Conservation (phyloP, 1,140 invertebrate genomes). For the Anastrepha ludens region DNA sequence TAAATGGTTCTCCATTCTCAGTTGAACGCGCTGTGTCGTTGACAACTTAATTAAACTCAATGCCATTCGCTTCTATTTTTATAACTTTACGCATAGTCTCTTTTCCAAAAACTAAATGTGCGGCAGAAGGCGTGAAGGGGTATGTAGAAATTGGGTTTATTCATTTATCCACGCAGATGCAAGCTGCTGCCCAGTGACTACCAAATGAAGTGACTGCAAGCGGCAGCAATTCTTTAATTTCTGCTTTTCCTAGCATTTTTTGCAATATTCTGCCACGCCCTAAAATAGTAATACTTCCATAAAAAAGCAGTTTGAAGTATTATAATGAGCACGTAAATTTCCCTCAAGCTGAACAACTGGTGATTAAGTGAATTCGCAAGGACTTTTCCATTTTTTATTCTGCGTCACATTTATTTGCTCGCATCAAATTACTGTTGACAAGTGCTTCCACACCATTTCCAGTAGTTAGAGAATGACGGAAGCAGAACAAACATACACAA, state of each 20-base stretch:
- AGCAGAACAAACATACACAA: no score
- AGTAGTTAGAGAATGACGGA: no score
- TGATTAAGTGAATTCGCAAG: no score
- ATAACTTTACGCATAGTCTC: neutral
- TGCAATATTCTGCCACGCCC: neutral
- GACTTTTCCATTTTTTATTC: no score
- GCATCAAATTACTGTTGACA: no score
- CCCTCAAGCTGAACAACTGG: no score
- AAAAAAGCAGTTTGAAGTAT: neutral
- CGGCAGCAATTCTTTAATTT: neutral
- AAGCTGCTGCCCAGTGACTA: no score
- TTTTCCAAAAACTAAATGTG: neutral
- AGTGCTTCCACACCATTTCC: no score
- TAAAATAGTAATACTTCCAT: neutral
- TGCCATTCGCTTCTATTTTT: neutral
- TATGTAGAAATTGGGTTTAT: neutral
- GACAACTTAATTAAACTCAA: constrained; percentile 4
- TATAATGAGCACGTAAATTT: no score
- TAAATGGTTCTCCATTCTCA: neutral
- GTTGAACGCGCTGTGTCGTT: neutral
- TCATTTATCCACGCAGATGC: no score
- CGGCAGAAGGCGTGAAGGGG: neutral
- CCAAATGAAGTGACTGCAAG: neutral
- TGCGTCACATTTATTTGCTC: no score
- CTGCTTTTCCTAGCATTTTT: neutral